Evolutionary conservation across 2,113 vertebrate species (phyloP).

Genomic region (Axis porcinus): DNA sequence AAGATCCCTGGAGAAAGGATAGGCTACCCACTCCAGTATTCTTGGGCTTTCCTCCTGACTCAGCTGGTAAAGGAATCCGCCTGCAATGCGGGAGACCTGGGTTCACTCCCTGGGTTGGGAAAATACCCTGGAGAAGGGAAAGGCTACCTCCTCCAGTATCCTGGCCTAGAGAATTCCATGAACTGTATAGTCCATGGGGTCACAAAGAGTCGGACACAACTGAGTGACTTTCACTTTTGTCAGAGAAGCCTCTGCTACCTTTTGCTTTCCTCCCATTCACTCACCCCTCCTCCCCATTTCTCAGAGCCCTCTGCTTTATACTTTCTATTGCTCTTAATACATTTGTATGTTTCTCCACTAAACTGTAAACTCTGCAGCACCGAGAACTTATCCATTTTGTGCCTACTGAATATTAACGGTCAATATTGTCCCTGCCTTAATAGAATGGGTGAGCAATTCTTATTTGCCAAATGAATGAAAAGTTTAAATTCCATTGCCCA

Average conservation of each 20-base stretch:
- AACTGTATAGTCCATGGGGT: not conserved
- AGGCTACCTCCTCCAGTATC: not conserved
- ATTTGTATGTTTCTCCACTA: not conserved
- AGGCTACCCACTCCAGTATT: not conserved
- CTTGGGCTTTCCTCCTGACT: not conserved
- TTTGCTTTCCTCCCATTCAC: not conserved
- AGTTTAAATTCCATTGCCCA: not conserved
- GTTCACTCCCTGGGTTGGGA: not conserved
- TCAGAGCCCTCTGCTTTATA: not conserved
- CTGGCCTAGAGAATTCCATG: not conserved
- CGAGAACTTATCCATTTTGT: not conserved
- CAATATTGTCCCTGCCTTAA: not conserved
- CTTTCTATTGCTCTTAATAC: not conserved
- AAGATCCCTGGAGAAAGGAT: not conserved
- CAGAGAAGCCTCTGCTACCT: not conserved
- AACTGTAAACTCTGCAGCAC: not conserved
- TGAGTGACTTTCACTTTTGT: not conserved
- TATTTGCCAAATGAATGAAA: not conserved
- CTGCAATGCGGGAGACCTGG: not conserved
- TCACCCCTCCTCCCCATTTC: not conserved
- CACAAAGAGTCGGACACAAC: not conserved
- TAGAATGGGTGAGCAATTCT: not conserved
- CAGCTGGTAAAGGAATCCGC: rapidly evolving
- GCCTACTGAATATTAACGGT: not conserved
- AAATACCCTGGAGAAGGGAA: not conserved